Evolutionary conservation across 2,113 vertebrate species (phyloP), one percentile per base, ranked within the genome.

Genomic region (Seriola rivoliana): DNA sequence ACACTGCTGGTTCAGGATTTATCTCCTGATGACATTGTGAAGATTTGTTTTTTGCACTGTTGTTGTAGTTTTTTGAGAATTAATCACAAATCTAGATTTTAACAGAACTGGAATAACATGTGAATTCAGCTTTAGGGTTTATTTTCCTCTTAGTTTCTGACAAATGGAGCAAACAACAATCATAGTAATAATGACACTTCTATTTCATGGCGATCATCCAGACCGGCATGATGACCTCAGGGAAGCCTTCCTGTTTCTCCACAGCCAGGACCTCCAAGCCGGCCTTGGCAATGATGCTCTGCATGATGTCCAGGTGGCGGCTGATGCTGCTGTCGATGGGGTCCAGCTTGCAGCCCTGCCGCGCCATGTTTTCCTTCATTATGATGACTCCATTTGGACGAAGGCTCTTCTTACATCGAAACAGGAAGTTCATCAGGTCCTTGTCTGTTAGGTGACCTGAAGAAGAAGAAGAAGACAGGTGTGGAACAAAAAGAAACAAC

Each of bases 291-390:
- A 98, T 96, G 66, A 99, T 97, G 90, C 77, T 87, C 85, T 46
- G 94, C 82, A 99, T 95, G 90, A 98, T 97, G 91, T 97, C 96
- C 89, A 98, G 93, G 92, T 98, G 96, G 65, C 97, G 95, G 80
- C 97, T 98, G 77, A 99, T 94, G 32, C 97, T 99, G 93, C 98
- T 98, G 91, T 99, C 98, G 12, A 94, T 87, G 19, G 96, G 93
- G 71, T 99, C 97, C 65, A 99, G 92, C 85, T 95, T 90, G 86
- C 97, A 98, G 91, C 97, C 97, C 87, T 99, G 93, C 25, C 96
- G 95, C 3, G 97, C 97, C 93, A 99, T 97, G 66, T 98, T 99
- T 93, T 99, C 98, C 91, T 99, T 99, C 5, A 99, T 92, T 16
- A 99, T 92, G 90, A 99, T 96, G 65, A 99, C 90, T 0, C 97